These are phyloP conservation scores for Drosophila sucinea DNA, from an alignment of 1,140 invertebrate genomes.

Conservation along the genomic window DNA sequence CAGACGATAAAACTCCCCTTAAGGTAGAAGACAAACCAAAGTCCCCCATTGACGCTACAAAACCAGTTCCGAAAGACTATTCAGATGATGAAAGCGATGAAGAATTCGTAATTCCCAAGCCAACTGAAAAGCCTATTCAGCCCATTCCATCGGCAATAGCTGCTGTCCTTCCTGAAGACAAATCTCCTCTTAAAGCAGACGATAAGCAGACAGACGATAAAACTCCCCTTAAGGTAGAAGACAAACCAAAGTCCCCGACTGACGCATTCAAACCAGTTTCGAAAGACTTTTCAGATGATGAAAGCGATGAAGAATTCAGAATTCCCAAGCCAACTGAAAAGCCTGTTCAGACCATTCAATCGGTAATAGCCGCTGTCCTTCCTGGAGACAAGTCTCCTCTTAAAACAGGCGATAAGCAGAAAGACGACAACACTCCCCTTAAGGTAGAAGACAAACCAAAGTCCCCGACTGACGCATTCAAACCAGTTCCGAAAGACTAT, in stretches of 20 bases:
- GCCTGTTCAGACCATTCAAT: slow-evolving; percentile 2
- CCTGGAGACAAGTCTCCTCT: neutral
- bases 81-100: slow-evolving; percentile 12
- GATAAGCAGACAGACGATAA: neutral
- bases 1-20: neutral
- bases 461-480: too few species aligned
- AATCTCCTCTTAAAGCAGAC: neutral
- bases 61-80: neutral
- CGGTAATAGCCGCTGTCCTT: neutral
- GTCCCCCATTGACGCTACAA: slow-evolving; percentile 1
- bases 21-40: slow-evolving; percentile 16
- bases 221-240: neutral
- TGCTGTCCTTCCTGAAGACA: neutral
- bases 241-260: slow-evolving; percentile 19
- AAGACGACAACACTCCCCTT: too few species aligned
- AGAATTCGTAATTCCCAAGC: neutral
- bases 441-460: too few species aligned
- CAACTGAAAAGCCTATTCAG: neutral
- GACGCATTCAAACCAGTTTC: neutral
- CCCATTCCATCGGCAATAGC: neutral
- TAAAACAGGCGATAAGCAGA: too few species aligned
- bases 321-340: slow-evolving; percentile 13
- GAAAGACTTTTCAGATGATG: slow-evolving; percentile 23
- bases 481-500: too few species aligned
- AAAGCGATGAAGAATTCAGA: slow-evolving; percentile 18